phyloP scores from a whole-genome alignment of 2,888 invertebrate genomes.

The Agapostemon virescens region DNA sequence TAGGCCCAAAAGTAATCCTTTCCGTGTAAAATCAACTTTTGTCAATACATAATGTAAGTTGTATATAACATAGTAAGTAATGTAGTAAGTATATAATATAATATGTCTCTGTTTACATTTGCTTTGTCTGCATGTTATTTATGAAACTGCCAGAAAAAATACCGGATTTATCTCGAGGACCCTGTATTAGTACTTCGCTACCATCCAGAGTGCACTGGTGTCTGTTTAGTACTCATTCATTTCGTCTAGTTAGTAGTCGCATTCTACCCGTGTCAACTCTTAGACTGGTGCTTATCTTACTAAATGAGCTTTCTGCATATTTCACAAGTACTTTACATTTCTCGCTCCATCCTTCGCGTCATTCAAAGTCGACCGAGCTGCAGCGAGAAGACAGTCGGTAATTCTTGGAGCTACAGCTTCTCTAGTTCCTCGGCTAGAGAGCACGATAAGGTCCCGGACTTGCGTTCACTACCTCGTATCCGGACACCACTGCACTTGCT shows the following conservation, averaged over 20 bases:
- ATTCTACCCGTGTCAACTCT: not conserved
- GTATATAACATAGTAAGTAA: no score
- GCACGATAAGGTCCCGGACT: not conserved
- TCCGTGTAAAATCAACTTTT: no score
- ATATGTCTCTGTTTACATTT: no score
- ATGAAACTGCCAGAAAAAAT: no score
- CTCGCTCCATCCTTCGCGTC: not conserved
- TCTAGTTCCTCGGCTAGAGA: not conserved
- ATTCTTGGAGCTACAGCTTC: not conserved
- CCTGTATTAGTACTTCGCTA: no score
- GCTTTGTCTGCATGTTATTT: no score
- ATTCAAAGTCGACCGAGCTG: not conserved
- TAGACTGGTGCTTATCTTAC: not conserved
- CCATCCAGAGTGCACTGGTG: not conserved
- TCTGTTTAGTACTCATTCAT: not conserved
- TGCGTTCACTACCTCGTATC: not conserved
- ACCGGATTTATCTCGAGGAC: no score
- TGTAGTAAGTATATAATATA: no score
- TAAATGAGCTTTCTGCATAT: conserved; percentile 7
- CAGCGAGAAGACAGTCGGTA: not conserved
- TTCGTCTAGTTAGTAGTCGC: not conserved
- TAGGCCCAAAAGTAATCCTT: no score
- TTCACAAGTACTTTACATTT: not conserved
- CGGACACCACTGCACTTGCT: not conserved
- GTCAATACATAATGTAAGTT: no score